These are phyloP conservation scores for Metallyticus violacea DNA, from an alignment of 2,888 invertebrate genomes.

Conservation along the genomic window DNA sequence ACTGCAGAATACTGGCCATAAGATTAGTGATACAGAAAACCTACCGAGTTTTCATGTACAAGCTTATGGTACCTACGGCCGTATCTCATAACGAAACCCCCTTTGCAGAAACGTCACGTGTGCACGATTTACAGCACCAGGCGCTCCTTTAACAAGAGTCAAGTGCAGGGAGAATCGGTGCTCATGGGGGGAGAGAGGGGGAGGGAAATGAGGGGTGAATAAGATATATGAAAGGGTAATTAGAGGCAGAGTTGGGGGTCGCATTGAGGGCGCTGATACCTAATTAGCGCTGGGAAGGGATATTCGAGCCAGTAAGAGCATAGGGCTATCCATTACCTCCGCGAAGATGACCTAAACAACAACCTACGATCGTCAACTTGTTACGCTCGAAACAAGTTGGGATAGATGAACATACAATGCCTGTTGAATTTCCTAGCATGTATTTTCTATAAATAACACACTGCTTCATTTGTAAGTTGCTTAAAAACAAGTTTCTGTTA, in stretches of 20 bases:
- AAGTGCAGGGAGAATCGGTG: not conserved
- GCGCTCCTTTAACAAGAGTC: not conserved
- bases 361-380: not conserved
- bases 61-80: not conserved
- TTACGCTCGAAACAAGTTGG: not conserved
- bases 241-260: not conserved
- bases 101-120: not conserved
- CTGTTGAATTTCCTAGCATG: not conserved
- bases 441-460: not conserved
- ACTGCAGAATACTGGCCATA: too few species aligned
- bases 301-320: not conserved
- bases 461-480: too few species aligned
- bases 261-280: not conserved
- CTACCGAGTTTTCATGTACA: not conserved
- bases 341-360: not conserved
- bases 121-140: not conserved
- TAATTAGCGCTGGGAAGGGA: not conserved
- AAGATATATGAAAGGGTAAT: slow-evolving; percentile 18
- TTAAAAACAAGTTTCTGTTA: too few species aligned
- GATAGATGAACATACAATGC: not conserved
- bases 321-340: not conserved
- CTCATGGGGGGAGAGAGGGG: too few species aligned
- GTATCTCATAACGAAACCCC: not conserved
- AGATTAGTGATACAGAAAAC: not conserved
- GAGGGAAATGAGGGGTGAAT: not conserved